Evolutionary conservation across 2,888 invertebrate species (phyloP), one percentile per base, ranked within the genome.

Genomic region (Cataglyphis cursor): DNA sequence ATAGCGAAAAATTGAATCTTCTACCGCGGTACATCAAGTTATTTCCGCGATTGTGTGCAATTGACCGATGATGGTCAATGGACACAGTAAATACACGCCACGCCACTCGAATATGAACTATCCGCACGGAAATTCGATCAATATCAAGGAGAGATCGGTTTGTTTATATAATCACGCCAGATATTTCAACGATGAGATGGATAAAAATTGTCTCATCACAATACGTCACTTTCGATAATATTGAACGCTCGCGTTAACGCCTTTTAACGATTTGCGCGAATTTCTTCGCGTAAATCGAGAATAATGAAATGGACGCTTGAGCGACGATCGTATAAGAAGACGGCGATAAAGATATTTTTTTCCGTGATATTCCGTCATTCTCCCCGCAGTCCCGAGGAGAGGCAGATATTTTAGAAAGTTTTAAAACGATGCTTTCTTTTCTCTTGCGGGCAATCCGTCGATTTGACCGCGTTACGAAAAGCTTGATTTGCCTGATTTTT

Each of bases 321-420:
- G 31, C 18, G 5, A 4, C 4, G 28, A 59, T 24, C 24, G 59
- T n/a, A 12, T 18, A 15, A 57, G 3, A 38, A 4, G 6, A 18
- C 21, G 10, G 2, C 21, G 41, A 21, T 21, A 66, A 78, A 44
- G 0, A n/a, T 28, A 12, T 38, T 64, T 65, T 57, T 15, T 44
- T 54, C 38, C 51, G n/a, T 51, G 35, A 66, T 73, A 31, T 76
- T 44, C 24, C 41, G 24, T 44, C 15, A 9, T 4, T 75, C 24
- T 28, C 35, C 15, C 6, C 41, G 59, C 41, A 48, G 24, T 66
- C 64, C 38, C 59, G 24, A 66, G 9, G 10, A 18, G 41, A 75
- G 38, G 31, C 48, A 75, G 57, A 78, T 76, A 82, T 54, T 85
- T 85, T 85, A 85, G 82, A 85, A 85, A 85, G 84, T 82, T 38